These are phyloP conservation scores for Diplodus puntazzo DNA, from an alignment of 2,797 vertebrate species.

Conservation along the genomic window DNA sequence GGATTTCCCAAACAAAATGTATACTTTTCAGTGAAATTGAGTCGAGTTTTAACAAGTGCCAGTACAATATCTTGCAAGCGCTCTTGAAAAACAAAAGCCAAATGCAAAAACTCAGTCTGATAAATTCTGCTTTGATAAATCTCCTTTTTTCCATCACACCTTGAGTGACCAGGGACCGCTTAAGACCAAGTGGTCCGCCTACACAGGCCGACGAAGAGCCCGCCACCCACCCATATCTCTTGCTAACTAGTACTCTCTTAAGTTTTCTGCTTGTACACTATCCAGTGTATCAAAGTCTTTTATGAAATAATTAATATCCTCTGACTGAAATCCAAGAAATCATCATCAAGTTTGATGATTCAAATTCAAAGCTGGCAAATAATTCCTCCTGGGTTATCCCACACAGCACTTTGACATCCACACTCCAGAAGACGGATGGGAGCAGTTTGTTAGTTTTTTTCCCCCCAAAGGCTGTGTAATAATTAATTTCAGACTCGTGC, in stretches of 20 bases:
- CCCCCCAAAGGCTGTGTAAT: neutral
- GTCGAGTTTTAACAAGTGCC: neutral
- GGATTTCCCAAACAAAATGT: neutral
- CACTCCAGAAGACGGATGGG: too few relatives aligned
- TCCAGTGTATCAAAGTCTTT: accelerated
- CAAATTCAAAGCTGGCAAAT: neutral
- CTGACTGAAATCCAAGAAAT: neutral
- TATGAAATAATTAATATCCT: neutral
- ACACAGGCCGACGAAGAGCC: neutral
- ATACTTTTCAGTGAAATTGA: too few relatives aligned
- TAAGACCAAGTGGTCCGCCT: neutral
- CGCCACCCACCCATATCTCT: neutral
- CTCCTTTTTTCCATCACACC: neutral
- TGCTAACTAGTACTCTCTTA: neutral
- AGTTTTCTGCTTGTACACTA: neutral
- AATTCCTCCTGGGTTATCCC: neutral
- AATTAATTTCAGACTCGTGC: neutral
- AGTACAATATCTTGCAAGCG: neutral
- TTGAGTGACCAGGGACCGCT: neutral
- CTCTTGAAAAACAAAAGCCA: neutral
- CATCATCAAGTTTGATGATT: neutral
- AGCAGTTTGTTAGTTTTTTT: neutral
- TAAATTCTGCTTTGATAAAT: neutral
- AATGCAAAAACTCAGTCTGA: neutral
- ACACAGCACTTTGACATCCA: neutral